Percentiles rank a stretch among this genome's conserved stretches.
Evolutionary conservation across 2,797 vertebrate species (phyloP).

Genomic region (Valencia hispanica): DNA sequence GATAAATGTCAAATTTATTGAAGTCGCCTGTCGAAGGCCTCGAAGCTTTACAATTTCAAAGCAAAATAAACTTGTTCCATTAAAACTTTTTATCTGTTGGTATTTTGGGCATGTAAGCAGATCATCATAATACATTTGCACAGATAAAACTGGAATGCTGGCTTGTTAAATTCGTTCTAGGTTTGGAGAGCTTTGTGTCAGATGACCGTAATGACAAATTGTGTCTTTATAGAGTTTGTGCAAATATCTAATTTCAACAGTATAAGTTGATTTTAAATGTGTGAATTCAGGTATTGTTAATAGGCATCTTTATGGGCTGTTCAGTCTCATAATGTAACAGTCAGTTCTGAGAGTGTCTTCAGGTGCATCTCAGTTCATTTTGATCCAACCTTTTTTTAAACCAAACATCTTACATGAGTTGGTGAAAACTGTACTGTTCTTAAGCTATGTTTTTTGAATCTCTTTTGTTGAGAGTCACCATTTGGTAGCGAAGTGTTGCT

Average conservation of each 20-base stretch:
- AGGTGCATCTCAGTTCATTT: constrained; percentile 21
- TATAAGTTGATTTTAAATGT: neutral
- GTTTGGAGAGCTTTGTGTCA: neutral
- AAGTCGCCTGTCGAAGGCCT: neutral
- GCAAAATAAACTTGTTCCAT: neutral
- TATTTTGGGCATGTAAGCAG: neutral
- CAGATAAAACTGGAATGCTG: neutral
- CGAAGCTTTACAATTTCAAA: neutral
- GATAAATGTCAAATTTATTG: too few species aligned
- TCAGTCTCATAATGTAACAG: neutral
- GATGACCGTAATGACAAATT: neutral
- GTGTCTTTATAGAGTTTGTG: neutral
- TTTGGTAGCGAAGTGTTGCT: neutral
- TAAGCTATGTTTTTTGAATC: constrained; percentile 15
- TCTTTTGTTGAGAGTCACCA: constrained; percentile 30
- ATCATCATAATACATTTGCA: neutral
- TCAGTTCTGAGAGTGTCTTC: constrained; percentile 2
- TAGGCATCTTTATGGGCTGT: neutral
- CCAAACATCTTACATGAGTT: constrained; percentile 27
- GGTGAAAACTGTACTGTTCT: constrained; percentile 34
- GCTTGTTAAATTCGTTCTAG: neutral
- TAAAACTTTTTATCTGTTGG: neutral
- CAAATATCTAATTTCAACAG: neutral
- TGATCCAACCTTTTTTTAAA: constrained; percentile 48
- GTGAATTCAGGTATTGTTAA: neutral